Evolutionary conservation across 2,888 invertebrate genomes (phyloP).

Genomic region (Lasioglossum villosulum): DNA sequence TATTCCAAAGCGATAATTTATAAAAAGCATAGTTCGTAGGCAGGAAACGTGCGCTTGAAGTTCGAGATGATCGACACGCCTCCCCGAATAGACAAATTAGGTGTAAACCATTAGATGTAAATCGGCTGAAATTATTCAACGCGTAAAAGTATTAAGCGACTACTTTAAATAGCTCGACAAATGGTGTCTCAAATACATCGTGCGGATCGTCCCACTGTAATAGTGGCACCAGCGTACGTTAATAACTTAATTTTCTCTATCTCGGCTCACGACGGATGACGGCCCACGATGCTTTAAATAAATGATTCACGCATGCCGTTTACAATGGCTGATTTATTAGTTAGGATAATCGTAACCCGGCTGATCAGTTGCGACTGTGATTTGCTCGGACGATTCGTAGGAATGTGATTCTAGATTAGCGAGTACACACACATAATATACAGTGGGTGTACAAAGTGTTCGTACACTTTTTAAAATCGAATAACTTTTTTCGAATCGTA

Average conservation of each 20-base stretch:
- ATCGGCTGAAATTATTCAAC: neutral
- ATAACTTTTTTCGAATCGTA: too few species aligned
- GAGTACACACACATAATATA: neutral
- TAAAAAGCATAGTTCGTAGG: neutral
- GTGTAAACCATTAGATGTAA: neutral
- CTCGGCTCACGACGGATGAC: constrained; percentile 5
- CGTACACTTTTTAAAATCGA: too few species aligned
- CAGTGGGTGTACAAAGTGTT: too few species aligned
- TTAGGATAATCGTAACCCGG: neutral
- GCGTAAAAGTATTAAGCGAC: neutral
- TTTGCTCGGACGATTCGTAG: neutral
- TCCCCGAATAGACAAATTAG: neutral
- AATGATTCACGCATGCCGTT: constrained; percentile 6
- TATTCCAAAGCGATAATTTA: neutral
- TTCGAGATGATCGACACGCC: neutral
- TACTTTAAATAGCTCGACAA: neutral
- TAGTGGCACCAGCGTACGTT: constrained; percentile 1
- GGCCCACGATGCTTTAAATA: neutral
- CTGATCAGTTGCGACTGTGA: neutral
- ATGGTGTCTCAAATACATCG: neutral
- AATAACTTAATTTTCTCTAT: constrained; percentile 18
- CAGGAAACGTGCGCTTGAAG: neutral
- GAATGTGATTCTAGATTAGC: neutral
- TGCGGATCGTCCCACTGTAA: neutral
- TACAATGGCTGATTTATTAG: neutral